Percentiles rank a stretch among this genome's conserved stretches.
phyloP scores from a whole-genome alignment of 2,888 invertebrate genomes.

The Tipula vernalis region DNA sequence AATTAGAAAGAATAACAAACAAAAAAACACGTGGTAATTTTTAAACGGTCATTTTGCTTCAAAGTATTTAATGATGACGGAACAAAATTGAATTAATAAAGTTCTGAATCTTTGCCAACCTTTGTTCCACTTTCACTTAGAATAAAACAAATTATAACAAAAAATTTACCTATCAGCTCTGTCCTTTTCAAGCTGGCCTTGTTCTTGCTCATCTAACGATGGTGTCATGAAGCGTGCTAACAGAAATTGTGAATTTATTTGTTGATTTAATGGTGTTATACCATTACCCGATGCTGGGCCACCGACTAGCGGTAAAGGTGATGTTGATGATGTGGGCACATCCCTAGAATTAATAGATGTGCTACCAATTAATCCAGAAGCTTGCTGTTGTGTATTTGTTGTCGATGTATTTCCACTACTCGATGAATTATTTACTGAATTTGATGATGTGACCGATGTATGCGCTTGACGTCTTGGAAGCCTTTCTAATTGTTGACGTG shows the following conservation, averaged over 20 bases:
- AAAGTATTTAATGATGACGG: background rate
- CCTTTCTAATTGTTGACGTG: constrained; percentile 79
- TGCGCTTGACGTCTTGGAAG: constrained; percentile 72
- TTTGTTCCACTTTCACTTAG: background rate
- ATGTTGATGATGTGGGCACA: constrained; percentile 26
- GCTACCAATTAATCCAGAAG: constrained; percentile 19
- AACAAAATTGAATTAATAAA: background rate
- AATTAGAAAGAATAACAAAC: constrained; percentile 5
- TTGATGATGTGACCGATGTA: constrained; percentile 46
- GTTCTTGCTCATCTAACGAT: constrained; percentile 39
- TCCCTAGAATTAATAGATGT: constrained; percentile 31
- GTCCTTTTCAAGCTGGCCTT: constrained; percentile 41
- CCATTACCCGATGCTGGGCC: constrained; percentile 20
- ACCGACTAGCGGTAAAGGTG: constrained; percentile 21
- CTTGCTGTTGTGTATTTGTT: constrained; percentile 6
- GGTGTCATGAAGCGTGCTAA: constrained; percentile 41
- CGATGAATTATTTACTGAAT: constrained; percentile 42
- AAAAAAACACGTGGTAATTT: background rate
- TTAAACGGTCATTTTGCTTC: too few species aligned
- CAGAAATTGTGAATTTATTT: constrained; percentile 27
- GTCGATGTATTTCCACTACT: constrained; percentile 34
- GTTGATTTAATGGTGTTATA: constrained; percentile 21
- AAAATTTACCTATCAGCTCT: constrained; percentile 41
- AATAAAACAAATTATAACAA: background rate
- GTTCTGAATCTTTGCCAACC: background rate